Conservation (phyloP, 2,113 vertebrate genomes). For the Chaenocephalus aceratus region DNA sequence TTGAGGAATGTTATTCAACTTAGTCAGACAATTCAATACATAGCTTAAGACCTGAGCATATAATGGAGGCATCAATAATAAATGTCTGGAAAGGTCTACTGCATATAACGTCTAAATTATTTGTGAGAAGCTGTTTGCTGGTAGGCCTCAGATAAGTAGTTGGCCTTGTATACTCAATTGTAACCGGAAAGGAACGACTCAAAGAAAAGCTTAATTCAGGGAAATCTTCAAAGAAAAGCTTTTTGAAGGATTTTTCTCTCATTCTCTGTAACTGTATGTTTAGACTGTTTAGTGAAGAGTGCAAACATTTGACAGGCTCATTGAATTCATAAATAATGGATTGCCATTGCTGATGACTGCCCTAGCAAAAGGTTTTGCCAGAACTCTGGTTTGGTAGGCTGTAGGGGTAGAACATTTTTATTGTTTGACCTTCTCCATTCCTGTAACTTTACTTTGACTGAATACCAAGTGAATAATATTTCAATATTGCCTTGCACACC, state of each 20-base stretch:
- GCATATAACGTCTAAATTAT: neutral
- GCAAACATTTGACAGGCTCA: neutral
- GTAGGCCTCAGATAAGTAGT: neutral
- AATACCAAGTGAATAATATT: no score
- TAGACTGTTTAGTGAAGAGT: neutral
- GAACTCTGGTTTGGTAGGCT: no score
- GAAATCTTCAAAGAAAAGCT: neutral
- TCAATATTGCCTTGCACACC: no score
- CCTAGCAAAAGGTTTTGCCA: no score
- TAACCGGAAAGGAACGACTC: neutral
- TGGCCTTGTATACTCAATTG: neutral
- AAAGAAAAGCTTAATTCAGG: neutral
- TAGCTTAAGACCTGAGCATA: neutral
- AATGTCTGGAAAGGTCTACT: slow-evolving; percentile 9
- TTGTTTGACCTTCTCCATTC: no score
- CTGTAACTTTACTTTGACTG: no score
- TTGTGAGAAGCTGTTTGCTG: neutral
- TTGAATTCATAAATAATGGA: neutral
- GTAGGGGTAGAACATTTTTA: no score
- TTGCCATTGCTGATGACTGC: no score
- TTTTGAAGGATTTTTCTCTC: no score
- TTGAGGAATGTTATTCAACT: neutral
- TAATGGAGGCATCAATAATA: slow-evolving; percentile 30
- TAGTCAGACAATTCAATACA: slow-evolving; percentile 6
- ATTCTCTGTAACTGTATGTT: neutral